phyloP scores from a whole-genome alignment of 2,888 invertebrate species.

The Cremastinae sp. region DNA sequence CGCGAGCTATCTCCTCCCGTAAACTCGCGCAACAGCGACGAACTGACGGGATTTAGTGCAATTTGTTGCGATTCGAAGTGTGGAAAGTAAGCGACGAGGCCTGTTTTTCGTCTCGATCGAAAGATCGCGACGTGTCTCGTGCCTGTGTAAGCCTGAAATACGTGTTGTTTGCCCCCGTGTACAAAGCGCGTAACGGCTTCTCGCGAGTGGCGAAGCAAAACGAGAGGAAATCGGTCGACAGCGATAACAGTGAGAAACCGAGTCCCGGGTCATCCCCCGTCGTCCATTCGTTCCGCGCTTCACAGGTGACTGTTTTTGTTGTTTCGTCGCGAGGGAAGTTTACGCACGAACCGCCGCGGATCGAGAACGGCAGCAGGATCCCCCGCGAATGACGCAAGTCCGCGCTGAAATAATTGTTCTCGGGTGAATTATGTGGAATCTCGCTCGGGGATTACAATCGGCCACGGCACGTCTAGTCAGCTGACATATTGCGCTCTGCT shows the following conservation, averaged over 20 bases:
- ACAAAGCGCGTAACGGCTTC: slow-evolving; percentile 32
- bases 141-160: slow-evolving; percentile 13
- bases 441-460: slow-evolving; percentile 77
- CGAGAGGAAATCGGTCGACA: slow-evolving; percentile 28
- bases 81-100: slow-evolving; percentile 2
- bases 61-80: background rate
- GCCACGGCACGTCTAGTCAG: slow-evolving; percentile 80
- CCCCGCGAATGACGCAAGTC: slow-evolving; percentile 3
- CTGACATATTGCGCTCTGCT: slow-evolving; percentile 81
- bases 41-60: background rate
- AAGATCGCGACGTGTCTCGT: slow-evolving; percentile 44
- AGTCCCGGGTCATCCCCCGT: too few relatives aligned
- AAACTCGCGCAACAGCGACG: slow-evolving; percentile 21
- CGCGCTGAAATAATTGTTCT: slow-evolving; percentile 53
- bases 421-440: slow-evolving; percentile 79
- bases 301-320: background rate
- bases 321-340: slow-evolving; percentile 6
- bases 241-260: slow-evolving; percentile 18
- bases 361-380: slow-evolving; percentile 5
- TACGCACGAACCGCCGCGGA: background rate
- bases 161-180: too few relatives aligned
- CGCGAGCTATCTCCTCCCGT: slow-evolving; percentile 49
- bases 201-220: slow-evolving; percentile 23
- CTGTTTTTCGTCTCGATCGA: slow-evolving; percentile 3
- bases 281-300: too few relatives aligned